Evolutionary conservation across 2,113 vertebrate genomes (phyloP).

Genomic region (Cnemophilus loriae): DNA sequence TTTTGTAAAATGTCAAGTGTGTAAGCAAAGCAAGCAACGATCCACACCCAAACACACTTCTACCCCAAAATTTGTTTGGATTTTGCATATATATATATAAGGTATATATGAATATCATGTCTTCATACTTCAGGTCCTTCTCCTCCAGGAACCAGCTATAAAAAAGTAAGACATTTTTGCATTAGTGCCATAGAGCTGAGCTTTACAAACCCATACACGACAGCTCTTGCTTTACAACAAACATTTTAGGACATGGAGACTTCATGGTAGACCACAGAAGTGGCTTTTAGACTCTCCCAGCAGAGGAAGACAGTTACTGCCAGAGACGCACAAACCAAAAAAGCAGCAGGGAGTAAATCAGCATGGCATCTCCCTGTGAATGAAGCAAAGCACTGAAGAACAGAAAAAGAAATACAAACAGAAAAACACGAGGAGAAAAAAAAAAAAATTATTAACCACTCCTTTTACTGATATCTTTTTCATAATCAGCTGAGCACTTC

Average conservation of each 20-base stretch:
- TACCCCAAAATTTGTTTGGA: not conserved
- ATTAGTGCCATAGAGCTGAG: not conserved
- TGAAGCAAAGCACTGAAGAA: not conserved
- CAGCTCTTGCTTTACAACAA: not conserved
- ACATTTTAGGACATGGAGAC: not conserved
- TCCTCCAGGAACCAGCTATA: constrained; percentile 94
- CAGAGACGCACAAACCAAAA: not conserved
- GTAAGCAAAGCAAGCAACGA: not conserved
- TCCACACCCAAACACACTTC: not conserved
- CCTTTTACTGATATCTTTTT: not conserved
- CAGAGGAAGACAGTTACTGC: not conserved
- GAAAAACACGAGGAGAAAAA: rapidly evolving
- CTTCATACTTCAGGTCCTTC: constrained; percentile 91
- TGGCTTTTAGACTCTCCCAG: not conserved
- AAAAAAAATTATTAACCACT: not conserved
- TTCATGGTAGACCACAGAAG: not conserved
- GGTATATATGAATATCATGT: not conserved
- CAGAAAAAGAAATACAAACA: not conserved
- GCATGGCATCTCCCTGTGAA: not conserved
- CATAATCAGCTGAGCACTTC: not conserved
- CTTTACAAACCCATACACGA: not conserved
- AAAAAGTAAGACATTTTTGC: not conserved
- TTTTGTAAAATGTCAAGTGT: not conserved
- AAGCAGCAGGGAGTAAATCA: not conserved
- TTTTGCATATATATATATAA: not conserved